Evolutionary conservation across 2,113 vertebrate species (phyloP).

Genomic region (Heterochromis multidens): DNA sequence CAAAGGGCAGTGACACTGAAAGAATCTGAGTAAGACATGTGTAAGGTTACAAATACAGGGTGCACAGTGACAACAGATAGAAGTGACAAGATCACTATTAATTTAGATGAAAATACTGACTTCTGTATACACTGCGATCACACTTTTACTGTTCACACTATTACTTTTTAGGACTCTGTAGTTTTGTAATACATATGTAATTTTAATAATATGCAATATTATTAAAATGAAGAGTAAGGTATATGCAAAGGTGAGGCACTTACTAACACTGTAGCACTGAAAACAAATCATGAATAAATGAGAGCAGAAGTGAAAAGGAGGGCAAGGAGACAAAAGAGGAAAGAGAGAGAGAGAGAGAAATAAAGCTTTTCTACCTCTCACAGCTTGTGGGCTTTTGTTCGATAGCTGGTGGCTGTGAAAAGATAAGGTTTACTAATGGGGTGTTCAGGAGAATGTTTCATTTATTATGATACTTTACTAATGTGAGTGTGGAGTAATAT

Average conservation of each 20-base stretch:
- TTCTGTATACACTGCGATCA: neutral
- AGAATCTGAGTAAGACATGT: neutral
- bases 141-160: neutral
- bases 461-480: conserved; percentile 56
- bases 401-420: conserved; percentile 50
- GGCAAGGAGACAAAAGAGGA: conserved; percentile 3
- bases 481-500: conserved; percentile 36
- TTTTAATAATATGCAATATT: neutral
- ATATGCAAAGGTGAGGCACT: neutral
- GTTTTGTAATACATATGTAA: neutral
- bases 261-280: neutral
- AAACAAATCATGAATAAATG: conserved; percentile 31
- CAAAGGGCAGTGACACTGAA: neutral
- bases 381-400: conserved; percentile 44
- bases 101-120: neutral
- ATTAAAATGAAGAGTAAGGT: neutral
- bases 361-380: conserved; percentile 30
- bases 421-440: conserved; percentile 66
- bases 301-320: conserved; percentile 16
- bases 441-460: conserved; percentile 50
- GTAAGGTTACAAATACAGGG: neutral
- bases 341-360: conserved; percentile 2
- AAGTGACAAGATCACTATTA: neutral
- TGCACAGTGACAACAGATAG: neutral
- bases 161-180: neutral